Percentiles rank a stretch among this genome's conserved stretches.
Evolutionary conservation across 2,797 vertebrate species (phyloP).

Genomic region (Acrocephalus scirpaceus): DNA sequence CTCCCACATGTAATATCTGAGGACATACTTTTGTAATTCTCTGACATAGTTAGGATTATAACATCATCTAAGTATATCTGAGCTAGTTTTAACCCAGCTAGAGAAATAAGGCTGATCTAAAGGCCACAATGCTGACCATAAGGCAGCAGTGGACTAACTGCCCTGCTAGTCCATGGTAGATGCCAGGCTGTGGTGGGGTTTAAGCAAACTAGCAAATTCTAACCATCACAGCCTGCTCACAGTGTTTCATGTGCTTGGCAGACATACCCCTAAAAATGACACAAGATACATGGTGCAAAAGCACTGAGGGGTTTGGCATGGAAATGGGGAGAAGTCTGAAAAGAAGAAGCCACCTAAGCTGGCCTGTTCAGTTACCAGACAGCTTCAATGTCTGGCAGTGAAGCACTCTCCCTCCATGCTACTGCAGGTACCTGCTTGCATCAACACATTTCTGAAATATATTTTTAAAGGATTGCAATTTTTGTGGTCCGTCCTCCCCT

Average conservation of each 20-base stretch:
- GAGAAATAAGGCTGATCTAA: neutral
- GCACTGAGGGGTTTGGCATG: neutral
- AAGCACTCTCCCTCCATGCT: neutral
- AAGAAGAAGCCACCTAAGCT: neutral
- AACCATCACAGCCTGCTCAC: neutral
- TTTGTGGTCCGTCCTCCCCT: neutral
- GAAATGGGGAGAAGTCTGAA: neutral
- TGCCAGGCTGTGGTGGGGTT: neutral
- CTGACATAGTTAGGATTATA: neutral
- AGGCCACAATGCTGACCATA: neutral
- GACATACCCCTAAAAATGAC: neutral
- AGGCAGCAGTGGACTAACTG: neutral
- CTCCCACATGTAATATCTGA: neutral
- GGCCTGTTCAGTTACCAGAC: neutral
- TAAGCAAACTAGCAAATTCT: neutral
- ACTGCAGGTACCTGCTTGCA: neutral
- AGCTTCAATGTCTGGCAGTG: neutral
- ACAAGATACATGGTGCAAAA: neutral
- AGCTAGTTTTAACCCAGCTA: neutral
- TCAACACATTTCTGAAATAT: neutral
- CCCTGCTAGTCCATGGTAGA: neutral
- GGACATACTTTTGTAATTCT: neutral
- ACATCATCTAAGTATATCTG: neutral
- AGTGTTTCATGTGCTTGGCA: neutral
- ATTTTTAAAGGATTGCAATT: neutral